A percentile compares a stretch with the other conserved stretches of the same genome.
Conservation (phyloP, 2,888 invertebrate genomes). For the Bimastos eiseni region DNA sequence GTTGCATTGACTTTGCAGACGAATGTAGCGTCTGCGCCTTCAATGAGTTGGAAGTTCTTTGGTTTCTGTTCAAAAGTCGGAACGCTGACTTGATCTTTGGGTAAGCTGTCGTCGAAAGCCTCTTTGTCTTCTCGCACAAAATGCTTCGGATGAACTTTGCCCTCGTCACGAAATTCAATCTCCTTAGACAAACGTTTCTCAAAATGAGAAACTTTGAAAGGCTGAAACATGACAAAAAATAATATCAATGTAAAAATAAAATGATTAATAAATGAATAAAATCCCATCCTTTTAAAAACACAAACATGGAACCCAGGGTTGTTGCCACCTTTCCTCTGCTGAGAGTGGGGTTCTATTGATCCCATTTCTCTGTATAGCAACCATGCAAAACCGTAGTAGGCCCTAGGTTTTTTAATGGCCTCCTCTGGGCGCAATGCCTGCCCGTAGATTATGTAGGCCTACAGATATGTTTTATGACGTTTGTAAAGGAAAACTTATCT, state of each 20-base stretch:
- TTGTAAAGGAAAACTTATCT: too few relatives aligned
- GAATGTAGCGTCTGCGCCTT: slow-evolving; percentile 92
- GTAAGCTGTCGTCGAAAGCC: slow-evolving; percentile 38
- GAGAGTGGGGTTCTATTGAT: too few relatives aligned
- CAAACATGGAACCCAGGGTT: not conserved
- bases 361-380: too few relatives aligned
- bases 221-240: slow-evolving; percentile 57
- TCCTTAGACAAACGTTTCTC: slow-evolving; percentile 90
- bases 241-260: not conserved
- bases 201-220: slow-evolving; percentile 82
- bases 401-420: too few relatives aligned
- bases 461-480: too few relatives aligned
- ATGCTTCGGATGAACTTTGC: slow-evolving; percentile 37
- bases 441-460: too few relatives aligned
- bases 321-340: too few relatives aligned
- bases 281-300: not conserved
- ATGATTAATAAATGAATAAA: too few relatives aligned
- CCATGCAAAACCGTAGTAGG: too few relatives aligned
- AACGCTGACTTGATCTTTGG: slow-evolving; percentile 62
- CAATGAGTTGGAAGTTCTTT: slow-evolving; percentile 86
- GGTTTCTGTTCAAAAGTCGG: slow-evolving; percentile 88
- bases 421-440: too few relatives aligned
- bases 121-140: slow-evolving; percentile 26
- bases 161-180: slow-evolving; percentile 67
- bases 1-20: slow-evolving; percentile 84